Conservation (phyloP, 2,797 vertebrate genomes). For the Clamator glandarius region DNA sequence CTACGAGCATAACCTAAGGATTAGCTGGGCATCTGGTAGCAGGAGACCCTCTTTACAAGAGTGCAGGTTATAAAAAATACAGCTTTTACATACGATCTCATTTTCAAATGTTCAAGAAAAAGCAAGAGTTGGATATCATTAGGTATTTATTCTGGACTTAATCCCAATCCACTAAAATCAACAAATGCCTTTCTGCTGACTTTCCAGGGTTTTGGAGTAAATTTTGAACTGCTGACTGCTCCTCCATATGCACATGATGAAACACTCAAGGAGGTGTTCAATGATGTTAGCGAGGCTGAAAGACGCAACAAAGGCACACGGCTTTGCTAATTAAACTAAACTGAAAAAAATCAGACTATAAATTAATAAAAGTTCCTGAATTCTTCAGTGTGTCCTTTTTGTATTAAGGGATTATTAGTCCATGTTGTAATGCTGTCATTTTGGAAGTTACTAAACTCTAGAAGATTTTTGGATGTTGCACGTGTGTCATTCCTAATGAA, state of each 20-base stretch:
- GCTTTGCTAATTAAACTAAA: background rate
- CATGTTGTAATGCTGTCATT: background rate
- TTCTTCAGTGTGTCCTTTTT: background rate
- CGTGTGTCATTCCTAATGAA: background rate
- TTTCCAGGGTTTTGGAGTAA: slow-evolving; percentile 24
- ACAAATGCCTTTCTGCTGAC: slow-evolving; percentile 51
- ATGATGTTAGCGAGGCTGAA: background rate
- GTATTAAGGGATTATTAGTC: background rate
- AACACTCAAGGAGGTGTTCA: background rate
- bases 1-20: background rate
- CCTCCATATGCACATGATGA: background rate
- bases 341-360: background rate
- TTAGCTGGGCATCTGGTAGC: background rate
- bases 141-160: slow-evolving; percentile 32
- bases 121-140: background rate
- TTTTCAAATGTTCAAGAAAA: slow-evolving; percentile 11
- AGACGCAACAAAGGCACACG: background rate
- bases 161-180: slow-evolving; percentile 32
- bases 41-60: background rate
- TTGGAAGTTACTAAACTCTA: background rate
- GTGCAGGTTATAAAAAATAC: background rate
- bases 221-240: background rate
- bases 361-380: background rate
- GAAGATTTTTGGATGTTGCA: background rate
- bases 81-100: background rate